A percentile compares a stretch with the other conserved stretches of the same genome.
These are phyloP conservation scores for Syrmaticus mikado DNA, from an alignment of 2,113 vertebrate species.

Conservation along the genomic window DNA sequence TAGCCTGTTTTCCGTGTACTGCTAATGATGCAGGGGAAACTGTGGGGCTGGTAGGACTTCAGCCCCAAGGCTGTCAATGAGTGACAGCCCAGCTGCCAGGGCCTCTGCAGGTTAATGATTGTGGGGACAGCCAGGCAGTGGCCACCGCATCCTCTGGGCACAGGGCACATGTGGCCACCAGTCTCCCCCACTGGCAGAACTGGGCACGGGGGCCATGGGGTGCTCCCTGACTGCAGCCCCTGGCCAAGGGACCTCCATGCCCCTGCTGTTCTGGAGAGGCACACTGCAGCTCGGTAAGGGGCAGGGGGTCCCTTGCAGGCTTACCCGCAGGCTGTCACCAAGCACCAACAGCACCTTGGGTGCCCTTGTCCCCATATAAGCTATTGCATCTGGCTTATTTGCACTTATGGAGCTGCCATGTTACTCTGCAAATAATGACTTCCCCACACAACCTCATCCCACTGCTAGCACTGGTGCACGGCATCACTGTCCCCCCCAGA, in stretches of 20 bases:
- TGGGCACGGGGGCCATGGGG: not conserved
- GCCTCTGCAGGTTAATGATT: conserved; percentile 65
- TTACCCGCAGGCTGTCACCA: not conserved
- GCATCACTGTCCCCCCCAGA: not conserved
- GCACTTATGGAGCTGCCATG: not conserved
- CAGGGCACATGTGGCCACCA: not conserved
- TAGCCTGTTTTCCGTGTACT: not conserved
- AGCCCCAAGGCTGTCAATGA: conserved; percentile 64
- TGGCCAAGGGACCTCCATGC: not conserved
- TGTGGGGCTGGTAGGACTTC: conserved; percentile 45
- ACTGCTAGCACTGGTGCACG: not conserved
- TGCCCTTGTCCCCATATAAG: not conserved
- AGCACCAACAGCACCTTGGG: not conserved
- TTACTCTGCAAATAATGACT: not conserved
- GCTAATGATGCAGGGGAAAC: not conserved
- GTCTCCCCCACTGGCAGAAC: not conserved
- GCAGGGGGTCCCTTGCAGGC: not conserved
- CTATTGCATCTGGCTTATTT: not conserved
- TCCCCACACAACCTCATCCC: not conserved
- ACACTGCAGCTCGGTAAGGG: accelerated
- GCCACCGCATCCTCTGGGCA: not conserved
- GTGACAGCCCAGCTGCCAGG: conserved; percentile 55
- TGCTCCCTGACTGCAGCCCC: not conserved
- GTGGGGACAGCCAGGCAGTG: conserved; percentile 28
- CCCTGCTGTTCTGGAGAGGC: not conserved